phyloP scores from a whole-genome alignment of 64 coral and sea anemone genomes.

The Exaiptasia diaphana region DNA sequence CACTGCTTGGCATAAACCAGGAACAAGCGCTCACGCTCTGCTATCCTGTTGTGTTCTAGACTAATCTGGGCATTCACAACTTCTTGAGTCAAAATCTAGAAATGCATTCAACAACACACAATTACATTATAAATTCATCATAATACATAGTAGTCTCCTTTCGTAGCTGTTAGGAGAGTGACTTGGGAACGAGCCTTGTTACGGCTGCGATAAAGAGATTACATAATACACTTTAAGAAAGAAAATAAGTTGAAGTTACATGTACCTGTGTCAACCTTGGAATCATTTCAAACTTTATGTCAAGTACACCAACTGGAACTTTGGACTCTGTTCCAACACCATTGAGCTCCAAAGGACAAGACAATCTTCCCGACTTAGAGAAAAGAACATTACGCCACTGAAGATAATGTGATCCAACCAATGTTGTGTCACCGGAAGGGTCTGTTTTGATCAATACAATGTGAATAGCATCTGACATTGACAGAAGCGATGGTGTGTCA shows the following conservation, averaged over 20 bases:
- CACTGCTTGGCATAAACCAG: conserved; percentile 97
- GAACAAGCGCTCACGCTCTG: conserved; percentile 94
- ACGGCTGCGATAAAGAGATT: no score
- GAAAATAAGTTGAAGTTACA: no score
- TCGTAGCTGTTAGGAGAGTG: neutral
- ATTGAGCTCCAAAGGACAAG: conserved; percentile 72
- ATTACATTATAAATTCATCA: neutral
- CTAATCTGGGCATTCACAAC: conserved; percentile 74
- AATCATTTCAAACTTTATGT: conserved; percentile 91
- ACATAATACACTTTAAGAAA: no score
- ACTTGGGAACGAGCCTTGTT: neutral
- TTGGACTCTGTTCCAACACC: conserved; percentile 84
- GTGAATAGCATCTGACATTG: conserved; percentile 75
- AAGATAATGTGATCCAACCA: conserved; percentile 78
- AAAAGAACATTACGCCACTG: conserved; percentile 71
- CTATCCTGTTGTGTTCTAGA: conserved; percentile 86
- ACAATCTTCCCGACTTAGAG: conserved; percentile 32
- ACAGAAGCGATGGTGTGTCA: conserved; percentile 65
- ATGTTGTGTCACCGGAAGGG: conserved; percentile 66
- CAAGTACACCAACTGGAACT: conserved; percentile 89
- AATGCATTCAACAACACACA: neutral
- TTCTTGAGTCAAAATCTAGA: conserved; percentile 88
- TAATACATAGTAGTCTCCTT: neutral
- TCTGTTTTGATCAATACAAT: conserved; percentile 81
- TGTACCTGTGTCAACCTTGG: conserved; percentile 82